Base-by-base conservation (phyloP, 2,113 vertebrate species). In the Mesitornis unicolor region DNA sequence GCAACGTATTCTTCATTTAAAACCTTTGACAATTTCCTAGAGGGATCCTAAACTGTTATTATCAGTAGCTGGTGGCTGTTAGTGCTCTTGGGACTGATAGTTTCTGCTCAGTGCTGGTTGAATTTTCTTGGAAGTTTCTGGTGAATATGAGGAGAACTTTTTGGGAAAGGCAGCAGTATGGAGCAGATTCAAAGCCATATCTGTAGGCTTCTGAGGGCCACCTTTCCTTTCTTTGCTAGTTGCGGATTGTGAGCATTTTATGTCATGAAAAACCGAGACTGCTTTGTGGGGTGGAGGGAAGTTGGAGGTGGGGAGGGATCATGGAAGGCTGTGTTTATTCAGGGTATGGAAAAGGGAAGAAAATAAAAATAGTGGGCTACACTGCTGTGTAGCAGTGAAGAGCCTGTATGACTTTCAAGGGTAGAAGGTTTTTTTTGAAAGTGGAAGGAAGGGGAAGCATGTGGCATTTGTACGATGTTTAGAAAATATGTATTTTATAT, bases 371-470 rank as follows among this genome's bases (percentile, higher is more conserved):
- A 33, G 8, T 10, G 8, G 31, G 10, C 19, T n/a, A 6, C 4
- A 1, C 33, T 15, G 6, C 4, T 33, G 25, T 65, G 25, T 40
- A 35, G 51, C 24, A 53, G 45, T 29, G 65, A 77, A 48, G 26
- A 77, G 18, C 24, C 19, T 3, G 1, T 51, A 4, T 51, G 50
- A 31, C 36, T 73, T 70, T 22, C 4, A 3, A 18, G 35, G 10
- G 4, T 28, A 57, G 42, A 25, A 84, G 7, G 11, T 9, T 2
- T 45, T 33, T 68, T 79, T 68, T 45, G 10, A 50, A 89, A 71
- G 14, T 35, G 50, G 50, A 25, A 45, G 7, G 45, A 42, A 1
- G 0, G 3, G 7, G 3, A 56, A 31, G 12, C 10, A 4, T 8
- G 31, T 64, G 45, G 1, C 68, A 20, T 70, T 93, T 54, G 7